Evolutionary conservation across 2,888 invertebrate species (phyloP).

Genomic region (Diplolepis rosae): DNA sequence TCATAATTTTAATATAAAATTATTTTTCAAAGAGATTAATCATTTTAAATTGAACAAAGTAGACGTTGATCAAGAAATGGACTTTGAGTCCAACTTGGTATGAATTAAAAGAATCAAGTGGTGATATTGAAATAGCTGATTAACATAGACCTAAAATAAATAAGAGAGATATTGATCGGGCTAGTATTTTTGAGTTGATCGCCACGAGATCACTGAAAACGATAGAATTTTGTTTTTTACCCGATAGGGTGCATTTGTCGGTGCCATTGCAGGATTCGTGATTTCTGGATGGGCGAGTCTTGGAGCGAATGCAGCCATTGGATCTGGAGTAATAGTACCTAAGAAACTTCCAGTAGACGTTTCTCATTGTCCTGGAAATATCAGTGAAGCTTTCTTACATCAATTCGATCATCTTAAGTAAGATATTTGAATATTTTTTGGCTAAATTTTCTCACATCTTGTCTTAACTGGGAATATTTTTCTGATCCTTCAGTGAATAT

Average conservation of each 20-base stretch:
- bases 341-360: slow-evolving; percentile 76
- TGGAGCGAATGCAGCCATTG: slow-evolving; percentile 81
- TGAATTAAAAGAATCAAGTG: not conserved
- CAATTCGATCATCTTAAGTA: slow-evolving; percentile 56
- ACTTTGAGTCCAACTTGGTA: not conserved
- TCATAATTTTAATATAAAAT: not conserved
- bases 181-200: not conserved
- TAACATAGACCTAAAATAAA: not conserved
- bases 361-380: slow-evolving; percentile 72
- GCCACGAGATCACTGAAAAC: slow-evolving; percentile 33
- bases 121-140: not conserved
- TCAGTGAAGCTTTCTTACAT: slow-evolving; percentile 59
- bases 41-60: not conserved
- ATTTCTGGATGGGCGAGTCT: slow-evolving; percentile 80
- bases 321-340: slow-evolving; percentile 77
- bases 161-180: not conserved
- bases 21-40: not conserved
- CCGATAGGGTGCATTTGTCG: slow-evolving; percentile 71
- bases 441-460: not conserved
- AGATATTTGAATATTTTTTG: slow-evolving; percentile 18
- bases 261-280: slow-evolving; percentile 79
- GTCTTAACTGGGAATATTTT: no score
- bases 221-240: slow-evolving; percentile 44
- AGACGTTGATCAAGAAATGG: not conserved
- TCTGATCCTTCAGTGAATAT: not conserved